Evolutionary conservation across 2,797 vertebrate genomes (phyloP).

Genomic region (Notamacropus eugenii): DNA sequence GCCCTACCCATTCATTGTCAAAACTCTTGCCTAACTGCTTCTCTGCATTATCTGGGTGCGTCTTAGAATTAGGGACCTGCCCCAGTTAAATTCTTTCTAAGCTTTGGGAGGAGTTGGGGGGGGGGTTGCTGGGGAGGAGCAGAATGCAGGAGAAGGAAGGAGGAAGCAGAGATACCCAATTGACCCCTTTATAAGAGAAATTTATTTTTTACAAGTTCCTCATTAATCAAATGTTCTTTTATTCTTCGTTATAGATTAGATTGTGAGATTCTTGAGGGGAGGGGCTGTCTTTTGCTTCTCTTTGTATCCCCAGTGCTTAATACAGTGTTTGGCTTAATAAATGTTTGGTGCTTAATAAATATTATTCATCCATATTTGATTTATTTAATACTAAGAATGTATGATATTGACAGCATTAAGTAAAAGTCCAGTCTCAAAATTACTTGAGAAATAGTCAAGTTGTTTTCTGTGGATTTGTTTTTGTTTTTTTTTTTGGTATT

Average conservation of each 20-base stretch:
- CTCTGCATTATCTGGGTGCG: not conserved
- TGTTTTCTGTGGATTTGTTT: not conserved
- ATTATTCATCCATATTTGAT: conserved; percentile 64
- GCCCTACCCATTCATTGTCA: conserved; percentile 18
- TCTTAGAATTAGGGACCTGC: not conserved
- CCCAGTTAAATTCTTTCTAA: conserved; percentile 45
- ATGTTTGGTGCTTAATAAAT: not conserved
- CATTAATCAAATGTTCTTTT: not conserved
- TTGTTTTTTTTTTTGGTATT: conserved; percentile 39
- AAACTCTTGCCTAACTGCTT: not conserved
- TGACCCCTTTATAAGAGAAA: not conserved
- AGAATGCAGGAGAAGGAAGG: not conserved
- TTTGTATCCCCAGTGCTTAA: not conserved
- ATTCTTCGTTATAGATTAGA: not conserved
- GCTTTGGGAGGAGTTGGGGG: not conserved
- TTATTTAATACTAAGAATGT: conserved; percentile 60
- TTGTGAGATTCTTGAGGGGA: not conserved
- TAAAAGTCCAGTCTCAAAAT: conserved; percentile 12
- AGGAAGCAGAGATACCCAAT: conserved; percentile 30
- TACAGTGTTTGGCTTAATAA: not conserved
- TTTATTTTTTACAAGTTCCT: not conserved
- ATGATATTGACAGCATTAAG: conserved; percentile 49
- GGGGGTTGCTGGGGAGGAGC: not conserved
- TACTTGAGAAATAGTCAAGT: conserved; percentile 42
- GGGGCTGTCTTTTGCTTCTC: not conserved